These are phyloP conservation scores for Coracopsis vasa DNA, from an alignment of 2,113 vertebrate genomes.

Conservation along the genomic window DNA sequence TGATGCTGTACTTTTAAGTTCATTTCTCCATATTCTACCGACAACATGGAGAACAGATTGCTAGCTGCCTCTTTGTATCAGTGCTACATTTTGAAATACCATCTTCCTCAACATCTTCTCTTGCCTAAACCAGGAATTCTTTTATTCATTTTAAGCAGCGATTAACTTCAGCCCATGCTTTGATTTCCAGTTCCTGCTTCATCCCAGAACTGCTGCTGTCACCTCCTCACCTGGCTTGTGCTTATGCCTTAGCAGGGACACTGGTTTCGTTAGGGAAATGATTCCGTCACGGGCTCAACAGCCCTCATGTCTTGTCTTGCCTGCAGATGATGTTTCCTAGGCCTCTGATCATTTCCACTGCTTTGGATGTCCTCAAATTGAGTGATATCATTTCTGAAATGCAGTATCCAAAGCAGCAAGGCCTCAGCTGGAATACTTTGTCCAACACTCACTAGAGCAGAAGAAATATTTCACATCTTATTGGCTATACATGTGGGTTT, in stretches of 20 bases:
- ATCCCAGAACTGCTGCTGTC: neutral
- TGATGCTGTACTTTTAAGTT: no score
- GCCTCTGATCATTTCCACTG: neutral
- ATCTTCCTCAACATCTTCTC: neutral
- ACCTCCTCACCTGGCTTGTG: neutral
- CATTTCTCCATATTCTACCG: neutral
- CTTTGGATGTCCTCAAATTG: neutral
- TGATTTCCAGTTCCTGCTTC: neutral
- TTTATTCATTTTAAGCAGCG: neutral
- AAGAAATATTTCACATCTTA: slow-evolving; percentile 22
- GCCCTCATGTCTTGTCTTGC: neutral
- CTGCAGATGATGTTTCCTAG: neutral
- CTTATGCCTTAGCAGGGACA: neutral
- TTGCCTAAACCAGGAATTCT: neutral
- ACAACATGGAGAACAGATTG: neutral
- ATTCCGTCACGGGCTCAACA: neutral
- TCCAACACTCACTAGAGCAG: neutral
- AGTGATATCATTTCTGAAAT: neutral
- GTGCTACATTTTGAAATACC: neutral
- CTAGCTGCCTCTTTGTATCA: neutral
- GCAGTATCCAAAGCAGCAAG: neutral
- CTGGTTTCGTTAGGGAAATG: neutral
- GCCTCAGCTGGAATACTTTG: slow-evolving; percentile 14
- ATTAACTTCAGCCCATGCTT: neutral
- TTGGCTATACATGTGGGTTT: neutral